A percentile compares a stretch with the other conserved stretches of the same genome.
These are phyloP conservation scores for Diuraphis noxia DNA, from an alignment of 1,140 invertebrate species.

Conservation along the genomic window DNA sequence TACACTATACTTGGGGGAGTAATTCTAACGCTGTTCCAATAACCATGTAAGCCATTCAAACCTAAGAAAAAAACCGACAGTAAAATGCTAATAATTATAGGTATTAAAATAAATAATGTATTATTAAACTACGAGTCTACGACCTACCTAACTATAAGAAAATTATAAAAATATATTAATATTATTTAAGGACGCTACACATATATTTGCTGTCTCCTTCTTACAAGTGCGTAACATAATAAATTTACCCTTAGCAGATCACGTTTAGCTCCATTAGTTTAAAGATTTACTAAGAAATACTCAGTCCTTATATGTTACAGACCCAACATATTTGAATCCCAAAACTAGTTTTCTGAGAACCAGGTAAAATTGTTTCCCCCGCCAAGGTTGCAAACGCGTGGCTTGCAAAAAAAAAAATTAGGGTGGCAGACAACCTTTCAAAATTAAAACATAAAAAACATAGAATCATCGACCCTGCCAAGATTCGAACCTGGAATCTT, in stretches of 20 bases:
- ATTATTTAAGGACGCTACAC: no score
- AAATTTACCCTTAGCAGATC: no score
- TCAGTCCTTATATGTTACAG: no score
- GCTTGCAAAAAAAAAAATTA: neutral
- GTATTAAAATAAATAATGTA: no score
- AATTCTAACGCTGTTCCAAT: neutral
- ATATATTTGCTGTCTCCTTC: no score
- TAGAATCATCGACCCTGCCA: constrained; percentile 70
- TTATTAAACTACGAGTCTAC: no score
- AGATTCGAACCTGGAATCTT: constrained; percentile 91
- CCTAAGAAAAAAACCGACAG: neutral
- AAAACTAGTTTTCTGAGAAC: neutral
- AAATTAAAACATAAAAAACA: neutral
- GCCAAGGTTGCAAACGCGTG: neutral
- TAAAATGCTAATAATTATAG: no score
- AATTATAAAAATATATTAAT: neutral
- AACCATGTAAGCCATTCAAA: neutral
- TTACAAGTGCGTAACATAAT: no score
- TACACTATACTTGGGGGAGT: no score
- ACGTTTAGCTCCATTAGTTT: no score
- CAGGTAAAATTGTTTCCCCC: neutral
- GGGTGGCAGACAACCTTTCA: neutral
- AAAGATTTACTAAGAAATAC: no score
- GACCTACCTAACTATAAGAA: neutral
- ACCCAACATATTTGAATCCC: neutral